Evolutionary conservation across 2,888 invertebrate species (phyloP), one percentile per base, ranked within the genome.

Genomic region (Terebella lapidaria): DNA sequence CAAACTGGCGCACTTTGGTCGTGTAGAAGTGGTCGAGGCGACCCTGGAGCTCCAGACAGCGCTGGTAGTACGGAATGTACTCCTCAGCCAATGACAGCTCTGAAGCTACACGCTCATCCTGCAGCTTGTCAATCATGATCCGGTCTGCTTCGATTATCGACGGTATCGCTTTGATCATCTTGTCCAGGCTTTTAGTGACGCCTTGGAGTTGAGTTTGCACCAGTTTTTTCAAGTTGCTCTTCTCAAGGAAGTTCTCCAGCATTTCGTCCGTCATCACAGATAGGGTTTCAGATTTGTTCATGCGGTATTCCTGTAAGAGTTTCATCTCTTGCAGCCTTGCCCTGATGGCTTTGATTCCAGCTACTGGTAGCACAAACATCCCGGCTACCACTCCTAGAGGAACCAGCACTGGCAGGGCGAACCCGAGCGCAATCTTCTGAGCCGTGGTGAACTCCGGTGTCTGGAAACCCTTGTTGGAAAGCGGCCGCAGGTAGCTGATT

Each of bases 11-110:
- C 10, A 76, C 61, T 10, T 69, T 61, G 55, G 69, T 68, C 1
- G 72, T 71, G 52, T 62, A 76, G 62, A 74, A 73, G 47, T 73
- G 56, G 59, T 75, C 74, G 0, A 74, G 55, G 28, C 25, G 54
- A 5, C 60, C 63, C 24, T 56, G 63, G n/a, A 60, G 54, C 27
- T 49, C 54, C 25, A 29, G 25, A 27, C 57, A 60, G 26, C 45
- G 54, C 26, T 55, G 55, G 35, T 60, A 59, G 24, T 55, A 28
- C 1, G 63, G 63, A 1, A 57, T 27, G n/a, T 57, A 57, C 18
- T 63, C 27, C 29, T 63, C 58, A 3, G 54, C 57, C 4, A 63
- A 52, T 2, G 63, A 52, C 3, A 54, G 24, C 26, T 63, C 60
- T 4, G 55, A 53, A n/a, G 54, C 54, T 20, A 52, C 51, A n/a